Conservation (phyloP, 2,113 vertebrate species). For the Eurystomus gularis region DNA sequence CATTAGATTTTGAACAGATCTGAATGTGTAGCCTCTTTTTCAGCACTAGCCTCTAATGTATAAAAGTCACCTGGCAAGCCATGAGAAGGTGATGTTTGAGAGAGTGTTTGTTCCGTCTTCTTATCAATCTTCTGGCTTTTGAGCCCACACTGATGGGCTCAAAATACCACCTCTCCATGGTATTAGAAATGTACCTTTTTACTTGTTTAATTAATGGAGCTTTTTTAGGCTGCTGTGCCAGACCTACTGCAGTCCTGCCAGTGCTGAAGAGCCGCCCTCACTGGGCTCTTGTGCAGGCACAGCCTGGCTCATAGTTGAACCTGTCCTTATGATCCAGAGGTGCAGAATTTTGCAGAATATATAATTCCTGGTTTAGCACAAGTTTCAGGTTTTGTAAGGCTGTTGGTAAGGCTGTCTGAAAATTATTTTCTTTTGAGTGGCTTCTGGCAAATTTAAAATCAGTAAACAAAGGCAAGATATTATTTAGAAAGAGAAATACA, state of each 20-base stretch:
- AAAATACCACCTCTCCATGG: neutral
- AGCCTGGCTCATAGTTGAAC: neutral
- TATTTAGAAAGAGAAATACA: neutral
- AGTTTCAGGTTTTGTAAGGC: neutral
- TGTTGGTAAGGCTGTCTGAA: too few species aligned
- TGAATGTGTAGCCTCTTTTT: too few species aligned
- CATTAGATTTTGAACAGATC: neutral
- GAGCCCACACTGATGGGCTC: neutral
- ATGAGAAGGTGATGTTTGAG: neutral
- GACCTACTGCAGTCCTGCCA: fast-evolving
- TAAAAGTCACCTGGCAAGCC: neutral
- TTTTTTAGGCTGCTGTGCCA: neutral
- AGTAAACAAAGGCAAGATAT: neutral
- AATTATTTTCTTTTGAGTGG: neutral
- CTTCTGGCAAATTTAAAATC: neutral
- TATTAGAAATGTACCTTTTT: neutral
- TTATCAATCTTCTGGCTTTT: neutral
- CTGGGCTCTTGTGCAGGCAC: neutral
- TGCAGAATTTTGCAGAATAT: neutral
- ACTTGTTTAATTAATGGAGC: neutral
- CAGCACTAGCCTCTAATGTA: neutral
- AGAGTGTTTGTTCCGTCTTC: neutral
- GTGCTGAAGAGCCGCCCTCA: neutral
- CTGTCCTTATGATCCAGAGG: neutral
- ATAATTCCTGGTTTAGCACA: neutral